Evolutionary conservation across 2,888 invertebrate species (phyloP).

Genomic region (Unio pictorum): DNA sequence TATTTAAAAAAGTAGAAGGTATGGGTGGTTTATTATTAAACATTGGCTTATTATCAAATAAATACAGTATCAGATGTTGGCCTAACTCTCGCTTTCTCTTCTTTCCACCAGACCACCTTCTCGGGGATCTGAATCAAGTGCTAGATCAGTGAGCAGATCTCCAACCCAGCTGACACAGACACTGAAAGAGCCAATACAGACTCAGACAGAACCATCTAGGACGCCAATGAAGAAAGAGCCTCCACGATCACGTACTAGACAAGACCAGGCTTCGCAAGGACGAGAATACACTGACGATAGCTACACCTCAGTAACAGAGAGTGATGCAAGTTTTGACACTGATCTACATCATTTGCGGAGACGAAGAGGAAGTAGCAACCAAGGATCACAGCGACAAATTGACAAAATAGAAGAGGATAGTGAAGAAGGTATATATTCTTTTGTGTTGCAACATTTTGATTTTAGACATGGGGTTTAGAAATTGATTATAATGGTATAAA

Average conservation of each 20-base stretch:
- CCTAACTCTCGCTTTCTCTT: no score
- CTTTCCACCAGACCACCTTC: no score
- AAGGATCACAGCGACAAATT: constrained; percentile 26
- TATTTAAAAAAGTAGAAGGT: no score
- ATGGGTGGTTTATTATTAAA: no score
- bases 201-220: constrained; percentile 18
- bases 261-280: constrained; percentile 23
- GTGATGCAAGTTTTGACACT: constrained; percentile 49
- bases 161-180: no score
- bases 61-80: no score
- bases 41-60: no score
- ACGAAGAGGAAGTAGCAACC: constrained; percentile 17
- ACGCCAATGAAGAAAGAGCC: constrained; percentile 24
- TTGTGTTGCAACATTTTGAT: neutral
- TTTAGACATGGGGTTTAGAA: no score
- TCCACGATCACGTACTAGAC: constrained; percentile 24
- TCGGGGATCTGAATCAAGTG: no score
- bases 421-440: constrained; percentile 28
- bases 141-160: no score
- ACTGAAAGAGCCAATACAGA: constrained; percentile 24
- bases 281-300: constrained; percentile 47
- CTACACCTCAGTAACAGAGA: constrained; percentile 47
- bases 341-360: constrained; percentile 20
- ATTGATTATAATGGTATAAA: no score
- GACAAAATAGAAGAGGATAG: constrained; percentile 43